A percentile compares a stretch with the other conserved stretches of the same genome.
Conservation (phyloP, 2,888 invertebrate genomes). For the Galeopsomyia nigrocyanea region DNA sequence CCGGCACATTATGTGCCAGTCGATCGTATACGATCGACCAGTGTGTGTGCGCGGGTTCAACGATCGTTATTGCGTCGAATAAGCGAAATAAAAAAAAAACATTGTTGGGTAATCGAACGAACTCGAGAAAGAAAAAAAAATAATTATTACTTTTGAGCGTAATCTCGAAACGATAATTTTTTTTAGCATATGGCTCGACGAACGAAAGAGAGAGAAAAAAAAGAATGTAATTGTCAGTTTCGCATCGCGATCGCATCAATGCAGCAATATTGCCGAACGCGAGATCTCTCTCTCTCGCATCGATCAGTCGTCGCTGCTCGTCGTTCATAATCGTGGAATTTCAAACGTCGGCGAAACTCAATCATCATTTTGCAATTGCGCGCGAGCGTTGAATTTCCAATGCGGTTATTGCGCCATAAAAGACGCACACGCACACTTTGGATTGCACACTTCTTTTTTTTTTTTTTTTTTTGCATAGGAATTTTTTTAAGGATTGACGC, state of each 20-base stretch:
- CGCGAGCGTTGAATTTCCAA: conserved; percentile 17
- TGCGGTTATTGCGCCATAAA: neutral
- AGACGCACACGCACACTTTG: too few relatives aligned
- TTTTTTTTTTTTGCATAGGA: neutral
- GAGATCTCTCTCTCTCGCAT: neutral
- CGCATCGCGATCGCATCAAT: too few relatives aligned
- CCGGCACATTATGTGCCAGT: neutral
- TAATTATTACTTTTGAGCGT: conserved; percentile 7
- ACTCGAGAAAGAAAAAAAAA: neutral
- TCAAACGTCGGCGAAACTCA: neutral
- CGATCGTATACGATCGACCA: neutral
- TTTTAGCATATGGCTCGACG: too few relatives aligned
- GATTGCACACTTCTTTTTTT: neutral
- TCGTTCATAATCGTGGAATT: neutral
- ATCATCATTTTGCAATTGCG: conserved; percentile 17
- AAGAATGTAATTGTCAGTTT: too few relatives aligned
- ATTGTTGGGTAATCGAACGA: neutral
- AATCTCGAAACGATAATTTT: neutral
- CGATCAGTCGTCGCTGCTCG: neutral
- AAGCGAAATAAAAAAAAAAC: conserved; percentile 22
- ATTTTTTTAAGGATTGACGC: conserved; percentile 18
- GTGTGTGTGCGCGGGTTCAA: conserved; percentile 19
- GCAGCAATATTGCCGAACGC: too few relatives aligned
- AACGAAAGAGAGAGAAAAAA: too few relatives aligned
- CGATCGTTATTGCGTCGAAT: conserved; percentile 5